phyloP scores from a whole-genome alignment of 1,140 invertebrate genomes.

The Medauroidea extradentata region DNA sequence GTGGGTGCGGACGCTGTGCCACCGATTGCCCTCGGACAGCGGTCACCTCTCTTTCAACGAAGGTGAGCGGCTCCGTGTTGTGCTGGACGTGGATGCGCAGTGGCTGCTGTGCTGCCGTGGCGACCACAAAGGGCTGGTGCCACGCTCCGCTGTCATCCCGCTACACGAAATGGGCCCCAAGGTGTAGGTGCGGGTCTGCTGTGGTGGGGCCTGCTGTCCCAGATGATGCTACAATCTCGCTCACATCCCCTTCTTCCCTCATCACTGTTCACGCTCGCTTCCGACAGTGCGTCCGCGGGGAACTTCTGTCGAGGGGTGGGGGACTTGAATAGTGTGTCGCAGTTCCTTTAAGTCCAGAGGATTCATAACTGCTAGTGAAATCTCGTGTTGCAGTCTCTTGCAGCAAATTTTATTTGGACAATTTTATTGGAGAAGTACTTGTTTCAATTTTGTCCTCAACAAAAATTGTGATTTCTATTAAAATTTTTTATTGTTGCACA shows the following conservation, averaged over 20 bases:
- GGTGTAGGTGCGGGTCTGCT: no score
- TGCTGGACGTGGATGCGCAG: constrained; percentile 71
- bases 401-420: no score
- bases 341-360: no score
- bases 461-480: no score
- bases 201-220: constrained; percentile 22
- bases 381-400: no score
- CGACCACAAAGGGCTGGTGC: constrained; percentile 73
- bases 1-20: constrained; percentile 66
- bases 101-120: constrained; percentile 71
- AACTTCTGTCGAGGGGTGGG: not conserved
- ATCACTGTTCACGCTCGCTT: not conserved
- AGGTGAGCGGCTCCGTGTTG: constrained; percentile 65
- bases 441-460: no score
- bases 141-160: constrained; percentile 60
- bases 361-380: no score
- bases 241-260: not conserved
- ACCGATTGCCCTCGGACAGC: constrained; percentile 66
- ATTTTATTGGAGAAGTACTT: no score
- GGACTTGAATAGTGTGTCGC: no score
- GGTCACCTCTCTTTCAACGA: constrained; percentile 76
- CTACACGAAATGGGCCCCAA: no score
- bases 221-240: constrained; percentile 12
- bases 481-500: no score
- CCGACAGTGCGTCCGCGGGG: not conserved